Evolutionary conservation across 1,140 invertebrate species (phyloP).

Genomic region (Myzus persicae): DNA sequence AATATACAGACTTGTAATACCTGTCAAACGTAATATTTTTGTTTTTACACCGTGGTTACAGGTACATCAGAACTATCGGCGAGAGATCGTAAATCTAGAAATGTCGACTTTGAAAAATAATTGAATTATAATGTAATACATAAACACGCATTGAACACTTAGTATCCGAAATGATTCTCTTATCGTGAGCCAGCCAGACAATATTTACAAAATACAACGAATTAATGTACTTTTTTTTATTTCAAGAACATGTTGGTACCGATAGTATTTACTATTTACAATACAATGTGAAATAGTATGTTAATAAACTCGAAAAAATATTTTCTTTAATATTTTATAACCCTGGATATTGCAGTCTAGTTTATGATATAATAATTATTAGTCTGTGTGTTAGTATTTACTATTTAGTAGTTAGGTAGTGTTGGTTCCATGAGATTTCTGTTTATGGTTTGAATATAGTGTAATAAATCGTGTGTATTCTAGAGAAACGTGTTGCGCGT

Average conservation of each 20-base stretch:
- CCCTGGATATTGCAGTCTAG: not conserved
- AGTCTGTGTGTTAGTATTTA: no score
- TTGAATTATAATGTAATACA: no score
- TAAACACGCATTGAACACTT: no score
- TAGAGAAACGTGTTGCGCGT: not conserved
- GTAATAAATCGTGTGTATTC: not conserved
- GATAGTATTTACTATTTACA: not conserved
- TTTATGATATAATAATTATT: not conserved
- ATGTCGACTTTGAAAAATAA: not conserved
- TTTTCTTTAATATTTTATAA: not conserved
- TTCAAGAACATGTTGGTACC: not conserved
- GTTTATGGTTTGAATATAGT: not conserved
- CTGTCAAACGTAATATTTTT: not conserved
- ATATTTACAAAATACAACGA: not conserved
- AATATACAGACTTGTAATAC: not conserved
- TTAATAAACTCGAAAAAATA: not conserved
- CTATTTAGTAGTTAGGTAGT: no score
- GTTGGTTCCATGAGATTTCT: not conserved
- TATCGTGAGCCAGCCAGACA: not conserved
- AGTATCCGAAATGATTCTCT: not conserved
- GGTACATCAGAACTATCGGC: not conserved
- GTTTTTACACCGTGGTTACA: not conserved
- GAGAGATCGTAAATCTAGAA: not conserved
- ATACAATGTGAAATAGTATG: not conserved
- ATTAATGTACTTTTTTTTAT: not conserved